Base-by-base conservation (phyloP, 2,888 invertebrate genomes). In the Cantharis flavilabris region DNA sequence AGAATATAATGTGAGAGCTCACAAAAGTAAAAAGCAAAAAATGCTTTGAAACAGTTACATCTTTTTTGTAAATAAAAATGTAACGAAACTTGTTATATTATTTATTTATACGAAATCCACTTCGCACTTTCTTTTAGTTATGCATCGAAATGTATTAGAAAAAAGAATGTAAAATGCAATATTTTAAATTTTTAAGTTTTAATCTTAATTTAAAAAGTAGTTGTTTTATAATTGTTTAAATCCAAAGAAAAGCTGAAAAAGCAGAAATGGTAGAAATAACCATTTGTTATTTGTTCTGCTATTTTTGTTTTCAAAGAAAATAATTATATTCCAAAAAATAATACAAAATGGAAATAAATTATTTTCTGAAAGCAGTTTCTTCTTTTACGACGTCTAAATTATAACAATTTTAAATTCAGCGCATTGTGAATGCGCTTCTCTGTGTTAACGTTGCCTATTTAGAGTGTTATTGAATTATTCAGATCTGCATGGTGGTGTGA, bases 401-500 rank as follows among this genome's bases (percentile, higher is more conserved):
- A 77, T 73, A 77, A 77, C 76, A 77, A 73, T 77, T 77, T 77
- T 77, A 74, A 75, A 78, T 78, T 78, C 75, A 65, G 64, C 72
- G 72, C 75, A 75, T 75, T 82, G 78, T 80, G 79, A 79, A 80
- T 72, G 83, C 84, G 84, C 82, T 84, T 85, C 84, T 86, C 84
- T 84, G 84, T 84, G 86, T 85, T 85, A 84, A 84, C 73, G 84
- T 81, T 84, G 86, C 85, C 84, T 84, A 86, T 86, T 86, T 86
- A 85, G 84, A 83, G 83, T 85, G 84, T 86, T 85, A 86, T 86
- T 86, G 85, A 86, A 86, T 86, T 86, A 86, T 86, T 86, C 86
- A 86, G 86, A 85, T 86, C 86, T 85, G 85, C 83, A 85, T 84
- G 82, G 84, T 84, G 85, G 85, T 85, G 85, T 84, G 85, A 86